Evolutionary conservation across 2,797 vertebrate species (phyloP), one percentile per base, ranked within the genome.

Genomic region (Novumbra hubbsi): DNA sequence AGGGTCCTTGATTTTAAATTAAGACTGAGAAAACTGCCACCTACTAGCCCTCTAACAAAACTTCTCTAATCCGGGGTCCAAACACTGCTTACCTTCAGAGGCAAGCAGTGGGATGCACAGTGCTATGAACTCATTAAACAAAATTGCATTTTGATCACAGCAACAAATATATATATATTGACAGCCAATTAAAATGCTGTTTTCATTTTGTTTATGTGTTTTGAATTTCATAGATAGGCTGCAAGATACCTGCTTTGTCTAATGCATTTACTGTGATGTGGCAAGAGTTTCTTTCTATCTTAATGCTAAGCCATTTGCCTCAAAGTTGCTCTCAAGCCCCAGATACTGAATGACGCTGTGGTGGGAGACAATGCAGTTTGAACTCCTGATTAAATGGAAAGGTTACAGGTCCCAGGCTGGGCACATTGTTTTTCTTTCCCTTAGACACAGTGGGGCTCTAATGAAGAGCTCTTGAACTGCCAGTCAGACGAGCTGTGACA

Each of bases 391-490:
- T 91, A 90, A 92, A 92, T 92, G 86, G 86, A 92, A 92, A 93
- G 92, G 91, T 93, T 91, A 90, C 88, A 89, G 90, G 90, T 86
- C 87, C 88, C 74, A 77, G 83, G 82, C 85, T 88, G 83, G 82
- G 76, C 88, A 88, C 87, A 89, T 90, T 90, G 90, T 91, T 92
- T 91, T 91, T 88, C 85, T 87, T 85, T 79, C 84, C 86, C 88
- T 89, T 85, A 89, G 88, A 91, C 91, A 88, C 74, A 87, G 85
- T 84, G 84, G 86, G 80, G 74, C 84, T 89, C 92, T 94, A 94
- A 96, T 95, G 94, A 95, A 95, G 92, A 95, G 94, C 93, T 93
- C 90, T 92, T 94, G 94, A 94, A 94, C 94, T 85, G 82, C 49
- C 85, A 93, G 92, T 92, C 92, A 90, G 86, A 82, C 83, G 85